phyloP scores from a whole-genome alignment of 2,888 invertebrate genomes.

The Chaitophorus viminalis region DNA sequence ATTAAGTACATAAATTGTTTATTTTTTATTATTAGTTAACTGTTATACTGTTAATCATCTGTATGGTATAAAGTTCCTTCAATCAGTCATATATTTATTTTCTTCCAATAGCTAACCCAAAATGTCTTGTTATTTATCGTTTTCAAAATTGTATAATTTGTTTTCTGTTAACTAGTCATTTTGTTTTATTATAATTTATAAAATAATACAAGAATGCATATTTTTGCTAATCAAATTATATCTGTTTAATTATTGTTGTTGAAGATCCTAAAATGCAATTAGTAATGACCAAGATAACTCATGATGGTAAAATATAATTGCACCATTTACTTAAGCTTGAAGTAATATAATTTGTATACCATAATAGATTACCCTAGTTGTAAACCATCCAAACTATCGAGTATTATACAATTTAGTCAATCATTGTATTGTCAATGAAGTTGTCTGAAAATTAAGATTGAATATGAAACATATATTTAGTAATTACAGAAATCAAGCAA shows the following conservation, averaged over 20 bases:
- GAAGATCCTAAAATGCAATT: neutral
- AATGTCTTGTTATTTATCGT: neutral
- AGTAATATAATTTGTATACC: too few species aligned
- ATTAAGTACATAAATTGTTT: neutral
- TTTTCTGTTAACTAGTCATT: neutral
- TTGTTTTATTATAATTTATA: neutral
- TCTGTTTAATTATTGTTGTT: neutral
- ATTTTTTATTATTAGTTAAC: neutral
- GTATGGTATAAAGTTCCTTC: conserved; percentile 12
- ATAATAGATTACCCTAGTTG: too few species aligned
- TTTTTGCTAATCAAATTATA: neutral
- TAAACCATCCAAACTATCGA: too few species aligned
- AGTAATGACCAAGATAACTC: neutral
- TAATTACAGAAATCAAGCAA: too few species aligned
- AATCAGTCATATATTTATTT: neutral
- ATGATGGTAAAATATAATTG: too few species aligned
- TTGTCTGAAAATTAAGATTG: too few species aligned
- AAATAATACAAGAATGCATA: neutral
- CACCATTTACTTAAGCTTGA: too few species aligned
- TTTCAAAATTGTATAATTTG: neutral
- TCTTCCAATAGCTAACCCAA: too few species aligned
- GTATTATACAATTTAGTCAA: too few species aligned
- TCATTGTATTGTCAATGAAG: too few species aligned
- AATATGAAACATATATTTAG: too few species aligned
- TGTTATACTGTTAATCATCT: neutral